A percentile compares a stretch with the other conserved stretches of the same genome.
Conservation (phyloP, 2,797 vertebrate genomes). For the Triplophysa yarkandensis region DNA sequence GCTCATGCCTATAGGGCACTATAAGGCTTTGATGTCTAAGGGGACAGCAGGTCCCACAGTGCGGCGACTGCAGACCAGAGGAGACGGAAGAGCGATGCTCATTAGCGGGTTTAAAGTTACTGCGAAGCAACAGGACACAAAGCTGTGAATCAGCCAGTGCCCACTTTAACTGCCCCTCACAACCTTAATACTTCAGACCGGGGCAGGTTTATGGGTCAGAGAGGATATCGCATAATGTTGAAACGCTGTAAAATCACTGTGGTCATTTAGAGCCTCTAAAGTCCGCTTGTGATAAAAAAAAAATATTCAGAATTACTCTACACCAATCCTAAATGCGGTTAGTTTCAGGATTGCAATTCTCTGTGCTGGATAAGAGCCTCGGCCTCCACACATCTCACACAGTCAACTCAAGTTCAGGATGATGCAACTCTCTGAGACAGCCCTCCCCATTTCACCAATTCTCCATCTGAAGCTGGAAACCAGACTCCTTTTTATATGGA, state of each 20-base stretch:
- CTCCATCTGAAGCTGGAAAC: slow-evolving; percentile 55
- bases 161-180: slow-evolving; percentile 45
- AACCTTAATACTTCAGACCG: slow-evolving; percentile 24
- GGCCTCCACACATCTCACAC: slow-evolving; percentile 6
- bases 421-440: slow-evolving; percentile 56
- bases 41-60: slow-evolving; percentile 47
- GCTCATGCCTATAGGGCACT: slow-evolving; percentile 24
- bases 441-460: slow-evolving; percentile 38
- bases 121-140: slow-evolving; percentile 46
- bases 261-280: slow-evolving; percentile 7
- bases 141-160: slow-evolving; percentile 54
- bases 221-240: slow-evolving; percentile 19
- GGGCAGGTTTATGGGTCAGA: slow-evolving; percentile 41
- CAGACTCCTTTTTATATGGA: slow-evolving; percentile 57
- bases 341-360: slow-evolving; percentile 37
- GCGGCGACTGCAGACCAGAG: slow-evolving; percentile 29
- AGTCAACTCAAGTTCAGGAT: slow-evolving; percentile 50
- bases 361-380: neutral
- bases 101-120: slow-evolving; percentile 58
- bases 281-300: neutral
- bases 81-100: slow-evolving; percentile 54
- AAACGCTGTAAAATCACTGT: slow-evolving; percentile 12
- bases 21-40: slow-evolving; percentile 54
- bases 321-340: slow-evolving; percentile 3
- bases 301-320: neutral